Conservation (phyloP, 2,888 invertebrate genomes). For the Drosophila pegasa region DNA sequence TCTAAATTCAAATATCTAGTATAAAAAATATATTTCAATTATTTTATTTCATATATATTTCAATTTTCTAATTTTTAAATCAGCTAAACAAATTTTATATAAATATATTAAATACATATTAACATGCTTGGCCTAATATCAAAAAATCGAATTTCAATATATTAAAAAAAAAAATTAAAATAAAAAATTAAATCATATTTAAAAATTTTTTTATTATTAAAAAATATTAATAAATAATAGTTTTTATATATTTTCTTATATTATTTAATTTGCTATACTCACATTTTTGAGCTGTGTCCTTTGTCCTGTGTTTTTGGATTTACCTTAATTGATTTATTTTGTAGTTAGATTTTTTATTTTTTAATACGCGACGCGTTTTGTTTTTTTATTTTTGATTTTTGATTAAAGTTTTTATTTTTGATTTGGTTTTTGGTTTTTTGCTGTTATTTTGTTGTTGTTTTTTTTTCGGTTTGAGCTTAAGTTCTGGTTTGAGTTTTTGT, state of each 20-base stretch:
- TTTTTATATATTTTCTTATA: neutral
- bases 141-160: too few species aligned
- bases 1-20: too few species aligned
- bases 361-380: conserved; percentile 11
- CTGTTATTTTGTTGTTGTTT: conserved; percentile 2
- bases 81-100: too few species aligned
- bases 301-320: conserved; percentile 9
- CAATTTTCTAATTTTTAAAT: too few species aligned
- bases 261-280: conserved; percentile 14
- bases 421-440: conserved; percentile 3
- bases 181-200: too few species aligned
- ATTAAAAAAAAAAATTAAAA: too few species aligned
- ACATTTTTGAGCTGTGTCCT: conserved; percentile 30
- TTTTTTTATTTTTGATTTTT: neutral
- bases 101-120: too few species aligned
- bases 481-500: conserved; percentile 4
- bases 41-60: too few species aligned
- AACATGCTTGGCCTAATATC: too few species aligned
- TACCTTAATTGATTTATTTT: neutral
- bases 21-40: too few species aligned
- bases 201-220: too few species aligned
- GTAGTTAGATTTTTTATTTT: neutral
- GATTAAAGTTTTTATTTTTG: neutral
- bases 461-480: neutral
- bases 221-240: too few species aligned